These are phyloP conservation scores for Scolanthus callimorphus DNA, from an alignment of 92 coral and sea anemone genomes.

Conservation along the genomic window DNA sequence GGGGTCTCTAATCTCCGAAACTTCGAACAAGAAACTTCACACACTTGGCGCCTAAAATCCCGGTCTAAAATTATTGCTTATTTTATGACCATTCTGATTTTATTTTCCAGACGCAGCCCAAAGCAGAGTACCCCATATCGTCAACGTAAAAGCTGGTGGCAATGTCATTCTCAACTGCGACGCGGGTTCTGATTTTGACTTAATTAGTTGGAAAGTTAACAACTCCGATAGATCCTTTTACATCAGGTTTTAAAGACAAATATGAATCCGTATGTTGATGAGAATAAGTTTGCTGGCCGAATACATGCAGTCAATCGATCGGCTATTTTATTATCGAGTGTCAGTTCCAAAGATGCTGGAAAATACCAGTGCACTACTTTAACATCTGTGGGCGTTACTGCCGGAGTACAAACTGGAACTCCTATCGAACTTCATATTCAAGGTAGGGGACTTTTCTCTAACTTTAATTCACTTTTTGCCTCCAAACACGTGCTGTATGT, in stretches of 20 bases:
- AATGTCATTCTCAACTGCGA: constrained; percentile 71
- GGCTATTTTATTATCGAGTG: constrained; percentile 69
- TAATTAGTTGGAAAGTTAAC: constrained; percentile 82
- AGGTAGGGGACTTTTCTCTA: too few relatives aligned
- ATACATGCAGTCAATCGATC: constrained; percentile 65
- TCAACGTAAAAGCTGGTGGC: constrained; percentile 61
- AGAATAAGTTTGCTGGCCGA: constrained; percentile 67
- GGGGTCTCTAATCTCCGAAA: too few relatives aligned
- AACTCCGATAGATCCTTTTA: constrained; percentile 71
- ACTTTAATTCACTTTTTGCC: too few relatives aligned
- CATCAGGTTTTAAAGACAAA: constrained; percentile 81
- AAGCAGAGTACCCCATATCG: constrained; percentile 23
- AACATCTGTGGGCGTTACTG: constrained; percentile 32
- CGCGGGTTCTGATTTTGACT: constrained; percentile 27
- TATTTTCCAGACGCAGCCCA: neutral
- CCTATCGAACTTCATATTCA: constrained; percentile 63
- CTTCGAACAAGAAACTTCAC: too few relatives aligned
- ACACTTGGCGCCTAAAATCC: too few relatives aligned
- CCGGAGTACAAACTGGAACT: constrained; percentile 66
- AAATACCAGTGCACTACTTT: constrained; percentile 78
- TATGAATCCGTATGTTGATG: constrained; percentile 64
- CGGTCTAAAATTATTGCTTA: too few relatives aligned
- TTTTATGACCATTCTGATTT: too few relatives aligned
- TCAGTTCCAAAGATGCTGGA: constrained; percentile 70
- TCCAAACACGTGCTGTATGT: too few relatives aligned